Base-by-base conservation (phyloP, 2,888 invertebrate species). In the Orchestes rusci region DNA sequence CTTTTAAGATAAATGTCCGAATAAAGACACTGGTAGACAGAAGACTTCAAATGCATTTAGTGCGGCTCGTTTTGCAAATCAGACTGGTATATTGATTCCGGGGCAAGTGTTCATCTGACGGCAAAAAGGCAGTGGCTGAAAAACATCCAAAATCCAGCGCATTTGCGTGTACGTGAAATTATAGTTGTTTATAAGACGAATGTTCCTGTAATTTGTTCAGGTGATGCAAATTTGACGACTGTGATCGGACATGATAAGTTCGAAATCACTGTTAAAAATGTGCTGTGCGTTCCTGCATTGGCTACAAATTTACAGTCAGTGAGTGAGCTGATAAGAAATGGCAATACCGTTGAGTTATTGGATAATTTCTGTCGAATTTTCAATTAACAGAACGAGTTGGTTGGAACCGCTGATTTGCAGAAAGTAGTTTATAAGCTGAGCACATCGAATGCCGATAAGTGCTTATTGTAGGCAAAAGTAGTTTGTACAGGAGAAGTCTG, bases 91-190 rank as follows among this genome's bases (percentile, higher is more conserved):
- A 23, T 23, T 7, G 23, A 23, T 10, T 23, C 23, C 10, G 23
- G 23, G 5, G 23, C 23, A 7, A 23, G 53, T 47, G 37, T 33
- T 20, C 55, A 56, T 46, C 39, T 54, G 28, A 56, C 54, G 2
- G 39, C 48, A 4, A 39, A 34, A 16, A 13, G 43, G 39, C 33
- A 45, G 19, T 46, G 48, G 41, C n/a, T 50, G 23, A 31, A 36
- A 41, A 45, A 45, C 17, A 13, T 3, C 3, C 3, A n/a, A 10
- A 34, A 43, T 15, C 34, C 38, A 18, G 8, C 34, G 44, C 49
- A n/a, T n/a, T n/a, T n/a, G n/a, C n/a, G n/a, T n/a, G n/a, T n/a
- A n/a, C n/a, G n/a, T n/a, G 23, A 23, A 23, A 23, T 23, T 7
- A 10, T 23, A 7, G 23, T 10, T 5, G 23, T 10, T 10, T 7